Evolutionary conservation across 2,113 vertebrate genomes (phyloP).

Genomic region (Lanius ludovicianus): DNA sequence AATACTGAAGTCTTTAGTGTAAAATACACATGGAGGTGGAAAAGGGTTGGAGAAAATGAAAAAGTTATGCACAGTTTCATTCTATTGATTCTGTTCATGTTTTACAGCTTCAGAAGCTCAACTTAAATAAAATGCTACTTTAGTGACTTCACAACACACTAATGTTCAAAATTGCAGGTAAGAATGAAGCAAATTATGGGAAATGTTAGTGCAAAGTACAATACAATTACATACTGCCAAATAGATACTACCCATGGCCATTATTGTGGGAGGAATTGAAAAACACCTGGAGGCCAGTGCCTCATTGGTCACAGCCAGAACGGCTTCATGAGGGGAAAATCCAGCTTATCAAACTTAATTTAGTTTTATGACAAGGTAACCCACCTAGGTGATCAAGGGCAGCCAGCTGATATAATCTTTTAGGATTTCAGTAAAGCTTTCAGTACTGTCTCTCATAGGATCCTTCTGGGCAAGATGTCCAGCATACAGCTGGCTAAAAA

Average conservation of each 20-base stretch:
- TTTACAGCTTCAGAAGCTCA: neutral
- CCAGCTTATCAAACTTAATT: neutral
- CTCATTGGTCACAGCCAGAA: neutral
- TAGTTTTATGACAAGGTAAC: neutral
- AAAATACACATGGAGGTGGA: neutral
- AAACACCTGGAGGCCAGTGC: neutral
- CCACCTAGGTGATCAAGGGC: neutral
- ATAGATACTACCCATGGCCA: neutral
- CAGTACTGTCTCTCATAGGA: neutral
- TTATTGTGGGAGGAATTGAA: neutral
- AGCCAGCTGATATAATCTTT: neutral
- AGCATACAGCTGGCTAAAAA: neutral
- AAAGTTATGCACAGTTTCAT: neutral
- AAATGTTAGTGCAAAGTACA: neutral
- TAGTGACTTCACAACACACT: neutral
- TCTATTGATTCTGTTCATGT: neutral
- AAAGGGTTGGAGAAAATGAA: neutral
- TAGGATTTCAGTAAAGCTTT: neutral
- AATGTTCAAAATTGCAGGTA: neutral
- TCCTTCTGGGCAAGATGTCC: neutral
- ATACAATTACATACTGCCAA: neutral
- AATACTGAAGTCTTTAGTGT: neutral
- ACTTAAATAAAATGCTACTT: neutral
- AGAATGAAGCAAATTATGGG: neutral
- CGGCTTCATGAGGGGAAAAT: neutral